Evolutionary conservation across 2,797 vertebrate genomes (phyloP).

Genomic region (Protonibea diacanthus): DNA sequence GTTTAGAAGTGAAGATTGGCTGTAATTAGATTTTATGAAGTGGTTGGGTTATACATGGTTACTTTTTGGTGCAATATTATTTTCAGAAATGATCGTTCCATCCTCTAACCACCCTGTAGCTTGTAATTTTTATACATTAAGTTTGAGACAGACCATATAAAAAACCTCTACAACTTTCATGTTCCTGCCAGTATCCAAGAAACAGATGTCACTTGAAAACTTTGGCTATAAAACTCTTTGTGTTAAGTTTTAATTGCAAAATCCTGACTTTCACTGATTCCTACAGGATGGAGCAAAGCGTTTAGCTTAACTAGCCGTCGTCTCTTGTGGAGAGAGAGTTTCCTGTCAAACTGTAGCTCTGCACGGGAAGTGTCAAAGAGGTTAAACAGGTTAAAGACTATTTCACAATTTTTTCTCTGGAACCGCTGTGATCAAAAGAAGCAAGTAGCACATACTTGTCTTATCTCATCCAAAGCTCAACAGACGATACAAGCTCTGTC

Average conservation of each 20-base stretch:
- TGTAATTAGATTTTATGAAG: conserved; percentile 14
- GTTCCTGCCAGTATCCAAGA: neutral
- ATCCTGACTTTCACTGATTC: neutral
- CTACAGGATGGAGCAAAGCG: neutral
- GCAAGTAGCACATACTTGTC: neutral
- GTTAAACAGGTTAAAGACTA: neutral
- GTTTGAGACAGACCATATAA: neutral
- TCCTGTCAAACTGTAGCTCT: neutral
- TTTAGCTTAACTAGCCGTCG: neutral
- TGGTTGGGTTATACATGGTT: neutral
- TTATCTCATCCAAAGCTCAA: neutral
- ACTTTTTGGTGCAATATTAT: conserved; percentile 11
- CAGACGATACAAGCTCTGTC: neutral
- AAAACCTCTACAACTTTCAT: conserved; percentile 17
- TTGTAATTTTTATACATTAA: neutral
- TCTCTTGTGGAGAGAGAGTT: neutral
- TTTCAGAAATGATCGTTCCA: conserved; percentile 5
- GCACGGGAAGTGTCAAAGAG: neutral
- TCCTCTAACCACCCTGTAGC: neutral
- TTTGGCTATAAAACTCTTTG: neutral
- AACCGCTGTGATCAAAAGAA: neutral
- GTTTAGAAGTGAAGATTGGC: neutral
- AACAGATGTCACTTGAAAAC: neutral
- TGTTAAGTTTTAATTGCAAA: neutral
- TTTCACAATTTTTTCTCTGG: neutral